phyloP scores from a whole-genome alignment of 2,797 vertebrate genomes.

The Danio jaintianensis region DNA sequence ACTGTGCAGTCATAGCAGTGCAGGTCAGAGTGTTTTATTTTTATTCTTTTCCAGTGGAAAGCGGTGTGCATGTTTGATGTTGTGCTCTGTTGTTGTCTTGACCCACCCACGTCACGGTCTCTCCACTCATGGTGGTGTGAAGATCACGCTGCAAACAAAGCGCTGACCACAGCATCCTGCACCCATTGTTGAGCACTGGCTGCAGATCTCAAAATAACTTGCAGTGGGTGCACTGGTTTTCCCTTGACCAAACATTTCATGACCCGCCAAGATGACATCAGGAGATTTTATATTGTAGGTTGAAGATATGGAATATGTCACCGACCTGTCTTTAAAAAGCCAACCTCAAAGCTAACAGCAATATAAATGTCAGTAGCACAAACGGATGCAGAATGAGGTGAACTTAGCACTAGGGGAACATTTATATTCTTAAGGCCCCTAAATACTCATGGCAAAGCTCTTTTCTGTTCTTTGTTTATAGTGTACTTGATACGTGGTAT shows the following conservation, averaged over 20 bases:
- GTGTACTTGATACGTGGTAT: no score
- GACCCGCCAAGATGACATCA: conserved; percentile 10
- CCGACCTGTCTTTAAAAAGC: background rate
- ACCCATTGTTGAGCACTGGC: conserved; percentile 14
- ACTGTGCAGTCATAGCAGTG: background rate
- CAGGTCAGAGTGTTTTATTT: background rate
- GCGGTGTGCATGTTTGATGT: background rate
- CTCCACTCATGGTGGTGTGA: conserved; percentile 43
- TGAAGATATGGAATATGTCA: background rate
- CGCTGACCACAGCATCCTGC: conserved; percentile 44
- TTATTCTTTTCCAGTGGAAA: conserved; percentile 11
- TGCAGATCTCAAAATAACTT: conserved; percentile 43
- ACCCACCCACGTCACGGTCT: conserved; percentile 51
- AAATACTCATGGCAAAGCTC: no score
- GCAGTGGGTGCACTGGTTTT: conserved; percentile 41
- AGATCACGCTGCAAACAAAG: conserved; percentile 16
- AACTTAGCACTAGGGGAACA: background rate
- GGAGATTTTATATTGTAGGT: background rate
- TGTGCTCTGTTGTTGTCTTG: conserved; percentile 10
- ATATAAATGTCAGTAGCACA: background rate
- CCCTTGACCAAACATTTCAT: conserved; percentile 35
- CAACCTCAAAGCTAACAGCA: background rate
- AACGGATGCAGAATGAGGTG: background rate
- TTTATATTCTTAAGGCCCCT: background rate
- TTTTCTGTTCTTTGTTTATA: no score